Evolutionary conservation across 2,797 vertebrate genomes (phyloP), one percentile per base, ranked within the genome.

Genomic region (Rhadinocentrus ornatus): DNA sequence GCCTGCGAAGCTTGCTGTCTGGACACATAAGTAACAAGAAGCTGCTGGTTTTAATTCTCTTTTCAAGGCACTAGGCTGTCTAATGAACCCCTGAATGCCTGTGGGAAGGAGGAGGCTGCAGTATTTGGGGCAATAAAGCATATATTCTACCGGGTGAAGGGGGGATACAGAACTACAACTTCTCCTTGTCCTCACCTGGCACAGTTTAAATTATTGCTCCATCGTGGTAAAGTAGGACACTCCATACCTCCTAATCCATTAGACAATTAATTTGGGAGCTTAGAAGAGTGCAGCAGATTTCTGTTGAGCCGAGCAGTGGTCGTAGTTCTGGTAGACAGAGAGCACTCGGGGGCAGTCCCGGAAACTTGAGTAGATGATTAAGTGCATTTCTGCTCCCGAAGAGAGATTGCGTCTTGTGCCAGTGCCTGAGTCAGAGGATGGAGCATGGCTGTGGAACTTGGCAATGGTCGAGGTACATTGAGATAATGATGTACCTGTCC

Each of bases 401-500:
- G 90, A 91, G 83, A 88, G 91, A 91, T 90, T 81, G 91, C 78
- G 88, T 87, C 86, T 86, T 81, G 83, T 86, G 88, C 85, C 76
- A 59, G 71, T 80, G 85, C 81, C 76, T 77, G 68, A 88, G 88
- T 88, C 86, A 70, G 82, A 87, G 88, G 90, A 86, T 84, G 78
- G 88, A 89, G 86, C 78, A 72, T 41, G 77, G 82, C 79, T 85
- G 80, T 89, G 89, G 85, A 93, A 91, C 89, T 89, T 88, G 90
- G 85, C 87, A 86, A 85, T 85, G 86, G 90, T 77, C 78, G 81
- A 89, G 92, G 84, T 92, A 91, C 91, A 93, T 91, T 90, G 92
- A 93, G 93, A 93, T 95, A 95, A 95, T 93, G 93, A 94, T 94
- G 93, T 93, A 94, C 93, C 94, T 95, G 93, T 95, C 94, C 92